Conservation (phyloP, 2,888 invertebrate species). For the Dione vanillae region DNA sequence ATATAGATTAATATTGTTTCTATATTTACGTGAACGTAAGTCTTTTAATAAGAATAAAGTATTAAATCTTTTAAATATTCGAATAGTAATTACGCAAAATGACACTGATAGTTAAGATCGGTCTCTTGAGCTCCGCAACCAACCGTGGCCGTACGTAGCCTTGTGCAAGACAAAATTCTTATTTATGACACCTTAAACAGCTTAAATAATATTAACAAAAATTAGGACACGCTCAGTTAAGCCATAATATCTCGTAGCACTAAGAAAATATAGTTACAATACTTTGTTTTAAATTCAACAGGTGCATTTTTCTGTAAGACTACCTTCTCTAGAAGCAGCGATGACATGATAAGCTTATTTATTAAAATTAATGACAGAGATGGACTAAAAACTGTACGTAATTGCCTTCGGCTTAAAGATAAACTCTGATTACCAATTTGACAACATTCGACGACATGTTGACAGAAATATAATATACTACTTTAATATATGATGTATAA, state of each 20-base stretch:
- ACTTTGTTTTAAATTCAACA: conserved; percentile 7
- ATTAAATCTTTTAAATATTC: background rate
- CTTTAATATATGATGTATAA: background rate
- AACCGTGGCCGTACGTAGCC: background rate
- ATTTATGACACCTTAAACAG: conserved; percentile 30
- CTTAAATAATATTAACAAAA: conserved; percentile 27
- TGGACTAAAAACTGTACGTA: conserved; percentile 9
- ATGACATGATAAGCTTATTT: conserved; percentile 36
- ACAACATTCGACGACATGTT: background rate
- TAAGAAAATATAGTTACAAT: conserved; percentile 14
- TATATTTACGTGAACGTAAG: no score
- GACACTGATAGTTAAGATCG: conserved; percentile 10
- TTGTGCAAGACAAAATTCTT: conserved; percentile 28
- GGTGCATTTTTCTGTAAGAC: conserved; percentile 19
- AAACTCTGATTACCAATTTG: conserved; percentile 2
- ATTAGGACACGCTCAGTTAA: conserved; percentile 5
- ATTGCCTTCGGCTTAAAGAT: background rate
- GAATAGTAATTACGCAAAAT: background rate
- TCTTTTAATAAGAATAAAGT: background rate
- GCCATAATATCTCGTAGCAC: conserved; percentile 2
- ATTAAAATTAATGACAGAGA: conserved; percentile 20
- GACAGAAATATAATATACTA: background rate
- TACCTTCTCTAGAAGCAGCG: conserved; percentile 21
- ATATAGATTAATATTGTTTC: background rate
- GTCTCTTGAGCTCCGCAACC: conserved; percentile 1